Evolutionary conservation across 2,888 invertebrate genomes (phyloP).

Genomic region (Tanytarsus gracilentus): DNA sequence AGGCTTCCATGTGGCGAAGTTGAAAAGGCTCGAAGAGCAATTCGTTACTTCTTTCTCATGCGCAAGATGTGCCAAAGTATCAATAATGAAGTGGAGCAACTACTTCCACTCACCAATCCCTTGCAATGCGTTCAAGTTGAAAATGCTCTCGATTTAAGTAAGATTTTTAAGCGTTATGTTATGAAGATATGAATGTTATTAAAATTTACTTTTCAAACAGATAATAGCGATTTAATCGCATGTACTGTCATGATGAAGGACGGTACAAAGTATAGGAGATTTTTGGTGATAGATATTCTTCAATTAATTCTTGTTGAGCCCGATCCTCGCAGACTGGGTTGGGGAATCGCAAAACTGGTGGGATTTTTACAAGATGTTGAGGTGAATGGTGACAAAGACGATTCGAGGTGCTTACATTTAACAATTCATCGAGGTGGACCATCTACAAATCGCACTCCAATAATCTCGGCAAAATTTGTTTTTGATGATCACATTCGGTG

Average conservation of each 20-base stretch:
- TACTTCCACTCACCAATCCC: constrained; percentile 82
- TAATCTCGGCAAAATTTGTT: constrained; percentile 85
- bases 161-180: constrained; percentile 36
- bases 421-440: constrained; percentile 75
- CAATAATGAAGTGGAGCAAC: constrained; percentile 71
- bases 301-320: constrained; percentile 97
- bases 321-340: constrained; percentile 85
- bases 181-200: neutral
- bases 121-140: constrained; percentile 85
- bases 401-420: constrained; percentile 88
- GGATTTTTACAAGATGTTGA: constrained; percentile 94
- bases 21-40: constrained; percentile 78
- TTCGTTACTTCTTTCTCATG: constrained; percentile 85
- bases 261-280: constrained; percentile 80
- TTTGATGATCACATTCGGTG: constrained; percentile 99
- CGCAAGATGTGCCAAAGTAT: constrained; percentile 71
- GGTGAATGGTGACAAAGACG: constrained; percentile 91
- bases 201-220: constrained; percentile 47
- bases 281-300: constrained; percentile 88
- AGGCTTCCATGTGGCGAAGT: constrained; percentile 93
- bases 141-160: constrained; percentile 92
- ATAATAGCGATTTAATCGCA: constrained; percentile 94
- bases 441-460: constrained; percentile 61
- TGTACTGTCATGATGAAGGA: constrained; percentile 90
- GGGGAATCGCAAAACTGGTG: constrained; percentile 95